These are phyloP conservation scores for Lerema accius DNA, from an alignment of 1,140 invertebrate species.

Conservation along the genomic window DNA sequence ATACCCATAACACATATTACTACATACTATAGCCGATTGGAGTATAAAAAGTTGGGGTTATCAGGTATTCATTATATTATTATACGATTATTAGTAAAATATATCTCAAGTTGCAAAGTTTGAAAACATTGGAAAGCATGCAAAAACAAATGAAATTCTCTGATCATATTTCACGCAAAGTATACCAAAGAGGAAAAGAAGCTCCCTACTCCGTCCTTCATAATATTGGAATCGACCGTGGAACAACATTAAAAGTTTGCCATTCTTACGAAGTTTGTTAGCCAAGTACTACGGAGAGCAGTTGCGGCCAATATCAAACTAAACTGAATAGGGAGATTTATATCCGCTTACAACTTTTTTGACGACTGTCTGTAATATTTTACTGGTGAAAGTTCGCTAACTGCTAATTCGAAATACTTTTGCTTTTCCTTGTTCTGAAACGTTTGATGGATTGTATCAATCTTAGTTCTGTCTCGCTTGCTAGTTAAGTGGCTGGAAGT, in stretches of 20 bases:
- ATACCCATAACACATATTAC: too few species aligned
- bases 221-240: slow-evolving; percentile 60
- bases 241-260: slow-evolving; percentile 71
- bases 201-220: slow-evolving; percentile 49
- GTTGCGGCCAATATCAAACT: slow-evolving; percentile 63
- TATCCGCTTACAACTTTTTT: slow-evolving; percentile 64
- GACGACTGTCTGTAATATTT: slow-evolving; percentile 60
- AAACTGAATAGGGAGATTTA: slow-evolving; percentile 62
- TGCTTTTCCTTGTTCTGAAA: slow-evolving; percentile 18
- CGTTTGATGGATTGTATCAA: slow-evolving; percentile 17
- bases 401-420: slow-evolving; percentile 22
- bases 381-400: slow-evolving; percentile 45
- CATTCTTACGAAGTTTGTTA: slow-evolving; percentile 62
- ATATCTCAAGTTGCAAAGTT: too few species aligned
- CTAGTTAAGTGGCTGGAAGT: neutral
- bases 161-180: slow-evolving; percentile 38
- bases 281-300: slow-evolving; percentile 47
- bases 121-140: slow-evolving; percentile 6
- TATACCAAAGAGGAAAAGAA: slow-evolving; percentile 47
- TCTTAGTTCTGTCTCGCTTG: neutral
- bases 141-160: neutral
- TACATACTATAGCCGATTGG: too few species aligned
- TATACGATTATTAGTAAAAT: neutral
- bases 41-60: too few species aligned
- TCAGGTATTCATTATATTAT: too few species aligned